A percentile compares a stretch with the other conserved stretches of the same genome.
These are phyloP conservation scores for Vanessa atalanta DNA, from an alignment of 1,140 invertebrate genomes.

Conservation along the genomic window DNA sequence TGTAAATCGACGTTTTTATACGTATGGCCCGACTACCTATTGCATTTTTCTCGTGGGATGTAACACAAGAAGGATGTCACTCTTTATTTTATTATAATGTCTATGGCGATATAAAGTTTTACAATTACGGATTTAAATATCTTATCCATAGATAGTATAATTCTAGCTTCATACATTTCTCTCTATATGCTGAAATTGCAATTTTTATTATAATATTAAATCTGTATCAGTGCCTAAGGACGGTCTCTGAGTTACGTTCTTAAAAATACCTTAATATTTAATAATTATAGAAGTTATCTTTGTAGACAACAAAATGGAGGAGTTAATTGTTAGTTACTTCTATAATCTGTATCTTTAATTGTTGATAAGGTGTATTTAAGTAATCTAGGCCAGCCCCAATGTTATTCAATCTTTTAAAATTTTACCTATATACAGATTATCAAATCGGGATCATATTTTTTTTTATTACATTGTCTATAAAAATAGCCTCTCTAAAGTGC, in stretches of 20 bases:
- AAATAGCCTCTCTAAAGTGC: too few relatives aligned
- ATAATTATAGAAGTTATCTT: background rate
- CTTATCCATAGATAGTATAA: slow-evolving; percentile 26
- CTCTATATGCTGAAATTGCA: slow-evolving; percentile 8
- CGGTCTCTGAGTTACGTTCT: background rate
- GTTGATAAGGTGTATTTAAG: background rate
- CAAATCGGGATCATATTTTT: background rate
- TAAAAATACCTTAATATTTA: background rate
- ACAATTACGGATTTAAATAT: slow-evolving; percentile 30
- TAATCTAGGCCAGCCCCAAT: background rate
- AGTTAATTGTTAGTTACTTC: background rate
- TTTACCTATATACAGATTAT: slow-evolving; percentile 10
- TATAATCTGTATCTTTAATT: slow-evolving; percentile 6
- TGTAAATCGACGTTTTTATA: too few relatives aligned
- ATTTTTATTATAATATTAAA: slow-evolving; percentile 18
- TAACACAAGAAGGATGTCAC: background rate
- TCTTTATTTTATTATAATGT: background rate
- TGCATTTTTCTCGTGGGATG: too few relatives aligned
- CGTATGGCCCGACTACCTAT: background rate
- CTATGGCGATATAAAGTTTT: slow-evolving; percentile 21
- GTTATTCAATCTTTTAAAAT: background rate
- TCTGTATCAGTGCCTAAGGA: slow-evolving; percentile 2
- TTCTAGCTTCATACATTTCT: slow-evolving; percentile 21
- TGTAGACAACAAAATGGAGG: background rate
- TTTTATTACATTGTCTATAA: too few relatives aligned